Evolutionary conservation across 2,888 invertebrate species (phyloP), one percentile per base, ranked within the genome.

Genomic region (Cephus pygmeus): DNA sequence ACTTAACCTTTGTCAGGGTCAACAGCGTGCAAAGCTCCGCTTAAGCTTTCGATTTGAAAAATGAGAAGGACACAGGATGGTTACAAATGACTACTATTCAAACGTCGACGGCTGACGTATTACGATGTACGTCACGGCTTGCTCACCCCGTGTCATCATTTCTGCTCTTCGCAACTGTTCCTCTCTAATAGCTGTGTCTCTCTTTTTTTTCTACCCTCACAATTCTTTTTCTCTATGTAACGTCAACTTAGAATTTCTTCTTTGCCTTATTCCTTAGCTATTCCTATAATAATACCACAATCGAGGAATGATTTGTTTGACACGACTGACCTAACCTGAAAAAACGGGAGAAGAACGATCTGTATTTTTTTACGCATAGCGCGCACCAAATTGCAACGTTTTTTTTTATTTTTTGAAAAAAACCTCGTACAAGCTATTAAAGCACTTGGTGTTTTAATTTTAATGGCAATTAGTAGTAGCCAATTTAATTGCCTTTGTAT

Each of bases 281-380:
- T 4, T 12, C 15, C 15, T 15, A 80, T 71, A 76, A 73, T 80
- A 83, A 83, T 82, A 78, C 79, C 75, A 75, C 69, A 73, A 75
- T 75, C 78, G 69, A 76, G 81, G 80, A 85, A 85, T 83, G 82
- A 83, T 85, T 84, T 84, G 85, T 84, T 81, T 79, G 40, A 75
- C 68, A 77, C 79, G 82, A 85, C 84, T 79, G 82, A 84, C 79
- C 77, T 76, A n/a, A 73, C 73, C 40, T 15, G 40, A 4, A 40
- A 40, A 15, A 68, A 71, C 12, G 33, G 75, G 76, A 79, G 36
- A 40, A 56, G n/a, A 79, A 79, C 76, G 56, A 71, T 35, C 75
- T 76, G 35, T 73, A 35, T 35, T 33, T 79, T 77, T n/a, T 69
- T 11, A 73, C 74, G 74, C 75, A 76, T 79, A 71, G 36, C 34